Conservation (phyloP, 2,797 vertebrate species). For the Poecilia gillii region DNA sequence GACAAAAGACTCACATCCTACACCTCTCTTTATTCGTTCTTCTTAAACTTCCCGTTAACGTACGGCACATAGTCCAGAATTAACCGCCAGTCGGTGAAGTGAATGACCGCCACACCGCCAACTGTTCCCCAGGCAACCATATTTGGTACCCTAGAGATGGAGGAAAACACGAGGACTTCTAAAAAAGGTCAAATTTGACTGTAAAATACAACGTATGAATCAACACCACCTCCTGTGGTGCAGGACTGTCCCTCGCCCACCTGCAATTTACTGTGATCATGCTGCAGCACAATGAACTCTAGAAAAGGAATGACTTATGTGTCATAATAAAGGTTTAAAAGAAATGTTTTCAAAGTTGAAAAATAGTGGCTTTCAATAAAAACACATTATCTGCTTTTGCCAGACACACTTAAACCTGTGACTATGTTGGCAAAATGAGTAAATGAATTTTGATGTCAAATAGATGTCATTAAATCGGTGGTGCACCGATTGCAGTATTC, state of each 20-base stretch:
- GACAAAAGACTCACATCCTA: slow-evolving; percentile 56
- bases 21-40: slow-evolving; percentile 72
- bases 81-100: slow-evolving; percentile 91
- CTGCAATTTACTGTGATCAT: background rate
- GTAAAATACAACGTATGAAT: background rate
- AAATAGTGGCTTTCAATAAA: background rate
- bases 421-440: background rate
- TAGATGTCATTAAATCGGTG: background rate
- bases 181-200: background rate
- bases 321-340: background rate
- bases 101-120: slow-evolving; percentile 81
- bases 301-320: background rate
- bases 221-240: background rate
- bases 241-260: too few relatives aligned
- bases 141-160: slow-evolving; percentile 84
- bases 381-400: too few relatives aligned
- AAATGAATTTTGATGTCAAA: background rate
- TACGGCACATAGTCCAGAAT: slow-evolving; percentile 93
- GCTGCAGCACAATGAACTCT: background rate
- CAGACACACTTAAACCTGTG: background rate
- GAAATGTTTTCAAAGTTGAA: background rate
- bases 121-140: slow-evolving; percentile 83
- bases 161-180: slow-evolving; percentile 3
- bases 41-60: slow-evolving; percentile 87
- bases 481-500: too few relatives aligned